These are phyloP conservation scores for Vombatus ursinus DNA, from an alignment of 2,113 vertebrate genomes.

Conservation along the genomic window DNA sequence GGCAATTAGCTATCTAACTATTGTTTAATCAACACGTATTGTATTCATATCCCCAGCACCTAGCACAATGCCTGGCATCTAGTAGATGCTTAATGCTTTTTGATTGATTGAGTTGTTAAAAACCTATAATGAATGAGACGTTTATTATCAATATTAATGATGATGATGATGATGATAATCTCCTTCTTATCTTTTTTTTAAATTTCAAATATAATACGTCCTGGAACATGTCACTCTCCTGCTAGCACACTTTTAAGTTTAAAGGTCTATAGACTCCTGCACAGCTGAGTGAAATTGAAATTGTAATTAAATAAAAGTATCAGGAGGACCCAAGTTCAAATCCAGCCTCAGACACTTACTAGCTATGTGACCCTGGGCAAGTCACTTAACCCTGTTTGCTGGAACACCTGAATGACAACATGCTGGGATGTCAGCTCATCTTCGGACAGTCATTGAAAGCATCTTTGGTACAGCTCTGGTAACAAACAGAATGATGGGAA, in stretches of 20 bases:
- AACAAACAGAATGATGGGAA: not conserved
- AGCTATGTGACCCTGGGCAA: no score
- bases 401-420: no score
- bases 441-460: not conserved
- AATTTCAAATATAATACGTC: not conserved
- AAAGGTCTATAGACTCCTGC: not conserved
- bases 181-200: not conserved
- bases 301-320: not conserved
- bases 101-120: not conserved
- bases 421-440: not conserved
- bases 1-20: not conserved
- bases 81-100: not conserved
- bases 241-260: not conserved
- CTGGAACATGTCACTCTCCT: not conserved
- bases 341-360: no score
- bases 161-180: not conserved
- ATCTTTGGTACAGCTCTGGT: not conserved
- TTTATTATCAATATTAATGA: not conserved
- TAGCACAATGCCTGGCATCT: not conserved
- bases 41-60: not conserved
- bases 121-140: not conserved
- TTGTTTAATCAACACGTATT: not conserved
- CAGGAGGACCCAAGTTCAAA: no score
- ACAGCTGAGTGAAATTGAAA: not conserved
- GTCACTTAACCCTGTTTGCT: no score